Evolutionary conservation across 2,113 vertebrate species (phyloP).

Genomic region (Sula dactylatra): DNA sequence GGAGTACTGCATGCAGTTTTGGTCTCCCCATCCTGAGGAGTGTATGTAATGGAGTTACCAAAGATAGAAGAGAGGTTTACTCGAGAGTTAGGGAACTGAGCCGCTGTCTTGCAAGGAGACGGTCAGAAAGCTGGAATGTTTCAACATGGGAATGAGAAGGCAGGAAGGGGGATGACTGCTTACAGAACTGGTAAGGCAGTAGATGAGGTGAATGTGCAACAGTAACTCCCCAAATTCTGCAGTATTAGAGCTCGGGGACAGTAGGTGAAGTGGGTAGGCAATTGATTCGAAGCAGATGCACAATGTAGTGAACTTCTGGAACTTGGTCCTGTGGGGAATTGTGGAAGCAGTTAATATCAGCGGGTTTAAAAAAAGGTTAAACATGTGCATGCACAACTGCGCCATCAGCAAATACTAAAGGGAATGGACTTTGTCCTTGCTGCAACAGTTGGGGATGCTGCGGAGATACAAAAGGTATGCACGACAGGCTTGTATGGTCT

Average conservation of each 20-base stretch:
- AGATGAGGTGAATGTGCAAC: neutral
- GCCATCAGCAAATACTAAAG: neutral
- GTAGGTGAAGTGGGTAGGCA: neutral
- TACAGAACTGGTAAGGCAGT: neutral
- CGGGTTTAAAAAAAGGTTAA: neutral
- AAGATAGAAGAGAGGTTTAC: neutral
- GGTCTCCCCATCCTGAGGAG: neutral
- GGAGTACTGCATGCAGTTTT: neutral
- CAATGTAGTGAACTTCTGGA: neutral
- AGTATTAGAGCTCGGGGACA: neutral
- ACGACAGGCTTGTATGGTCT: rapidly evolving
- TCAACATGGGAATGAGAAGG: neutral
- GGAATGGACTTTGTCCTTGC: neutral
- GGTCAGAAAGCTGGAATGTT: neutral
- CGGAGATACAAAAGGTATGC: neutral
- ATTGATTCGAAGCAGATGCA: neutral
- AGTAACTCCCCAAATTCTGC: neutral
- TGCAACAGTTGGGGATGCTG: neutral
- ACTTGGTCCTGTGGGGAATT: neutral
- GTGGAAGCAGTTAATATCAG: neutral
- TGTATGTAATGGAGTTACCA: neutral
- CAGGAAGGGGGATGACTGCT: neutral
- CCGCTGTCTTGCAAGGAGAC: neutral
- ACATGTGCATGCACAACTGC: neutral
- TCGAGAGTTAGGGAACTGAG: neutral